A percentile compares a stretch with the other conserved stretches of the same genome.
Evolutionary conservation across 2,797 vertebrate species (phyloP).

Genomic region (Spatula versicolor): DNA sequence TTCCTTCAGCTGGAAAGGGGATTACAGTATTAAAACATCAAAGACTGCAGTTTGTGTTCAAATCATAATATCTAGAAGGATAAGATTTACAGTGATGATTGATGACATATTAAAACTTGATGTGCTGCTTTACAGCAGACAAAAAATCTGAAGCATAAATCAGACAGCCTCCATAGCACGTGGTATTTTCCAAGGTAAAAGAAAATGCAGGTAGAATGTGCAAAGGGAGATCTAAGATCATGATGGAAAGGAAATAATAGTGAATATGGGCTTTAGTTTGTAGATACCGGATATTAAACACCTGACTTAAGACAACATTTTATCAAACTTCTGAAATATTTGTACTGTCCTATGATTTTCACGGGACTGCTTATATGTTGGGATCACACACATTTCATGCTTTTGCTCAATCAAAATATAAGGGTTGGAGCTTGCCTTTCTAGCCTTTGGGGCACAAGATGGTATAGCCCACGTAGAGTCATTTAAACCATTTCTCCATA

Average conservation of each 20-base stretch:
- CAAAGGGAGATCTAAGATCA: background rate
- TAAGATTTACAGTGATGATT: background rate
- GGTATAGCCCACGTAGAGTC: background rate
- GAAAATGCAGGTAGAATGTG: background rate
- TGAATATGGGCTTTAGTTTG: background rate
- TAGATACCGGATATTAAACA: background rate
- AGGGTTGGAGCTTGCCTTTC: background rate
- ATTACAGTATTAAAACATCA: conserved; percentile 42
- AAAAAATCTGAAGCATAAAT: background rate
- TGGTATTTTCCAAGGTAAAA: background rate
- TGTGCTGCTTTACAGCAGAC: background rate
- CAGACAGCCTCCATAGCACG: background rate
- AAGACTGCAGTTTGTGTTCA: background rate
- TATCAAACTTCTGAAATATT: background rate
- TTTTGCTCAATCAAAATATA: background rate
- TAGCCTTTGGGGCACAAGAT: background rate
- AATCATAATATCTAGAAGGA: background rate
- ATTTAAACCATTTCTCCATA: background rate
- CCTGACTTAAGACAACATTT: background rate
- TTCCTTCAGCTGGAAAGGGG: background rate
- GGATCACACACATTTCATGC: background rate
- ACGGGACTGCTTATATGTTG: background rate
- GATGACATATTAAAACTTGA: background rate
- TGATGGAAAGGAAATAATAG: background rate
- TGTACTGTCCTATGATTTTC: background rate